These are phyloP conservation scores for Muscidifurax raptorellus DNA, from an alignment of 1,140 invertebrate species.

Conservation along the genomic window DNA sequence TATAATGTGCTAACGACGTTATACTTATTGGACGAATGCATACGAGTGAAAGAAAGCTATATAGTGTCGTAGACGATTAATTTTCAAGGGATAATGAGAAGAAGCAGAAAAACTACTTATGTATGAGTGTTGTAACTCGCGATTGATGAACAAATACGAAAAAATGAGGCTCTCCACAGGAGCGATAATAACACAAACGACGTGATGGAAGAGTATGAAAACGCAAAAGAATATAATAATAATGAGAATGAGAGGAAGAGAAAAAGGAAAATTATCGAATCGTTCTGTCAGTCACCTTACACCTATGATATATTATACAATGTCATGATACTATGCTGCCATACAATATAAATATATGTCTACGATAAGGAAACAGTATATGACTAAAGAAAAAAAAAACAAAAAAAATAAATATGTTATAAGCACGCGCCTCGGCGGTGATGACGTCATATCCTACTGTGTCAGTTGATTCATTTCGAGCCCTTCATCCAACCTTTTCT, in stretches of 20 bases:
- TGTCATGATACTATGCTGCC: slow-evolving; percentile 73
- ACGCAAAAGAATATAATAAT: slow-evolving; percentile 58
- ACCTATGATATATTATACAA: slow-evolving; percentile 67
- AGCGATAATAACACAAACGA: slow-evolving; percentile 7
- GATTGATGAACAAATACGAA: background rate
- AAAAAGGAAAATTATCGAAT: slow-evolving; percentile 60
- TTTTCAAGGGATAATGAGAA: slow-evolving; percentile 15
- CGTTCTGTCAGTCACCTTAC: slow-evolving; percentile 70
- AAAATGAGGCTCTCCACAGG: slow-evolving; percentile 8
- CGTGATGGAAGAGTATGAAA: slow-evolving; percentile 45
- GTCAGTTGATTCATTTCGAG: slow-evolving; percentile 30
- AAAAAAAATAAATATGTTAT: slow-evolving; percentile 54
- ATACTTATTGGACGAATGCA: background rate
- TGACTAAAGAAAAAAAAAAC: slow-evolving; percentile 63
- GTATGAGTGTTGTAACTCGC: slow-evolving; percentile 6
- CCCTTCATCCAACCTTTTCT: background rate
- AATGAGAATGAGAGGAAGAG: slow-evolving; percentile 53
- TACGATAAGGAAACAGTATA: slow-evolving; percentile 72
- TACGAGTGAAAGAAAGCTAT: slow-evolving; percentile 17
- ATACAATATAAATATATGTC: slow-evolving; percentile 76
- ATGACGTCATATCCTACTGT: slow-evolving; percentile 45
- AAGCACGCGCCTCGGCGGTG: slow-evolving; percentile 45
- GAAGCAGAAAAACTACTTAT: slow-evolving; percentile 10
- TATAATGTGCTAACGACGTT: slow-evolving; percentile 22
- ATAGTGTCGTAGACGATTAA: slow-evolving; percentile 31